Evolutionary conservation across 2,888 invertebrate species (phyloP).

Genomic region (Elmis aenea): DNA sequence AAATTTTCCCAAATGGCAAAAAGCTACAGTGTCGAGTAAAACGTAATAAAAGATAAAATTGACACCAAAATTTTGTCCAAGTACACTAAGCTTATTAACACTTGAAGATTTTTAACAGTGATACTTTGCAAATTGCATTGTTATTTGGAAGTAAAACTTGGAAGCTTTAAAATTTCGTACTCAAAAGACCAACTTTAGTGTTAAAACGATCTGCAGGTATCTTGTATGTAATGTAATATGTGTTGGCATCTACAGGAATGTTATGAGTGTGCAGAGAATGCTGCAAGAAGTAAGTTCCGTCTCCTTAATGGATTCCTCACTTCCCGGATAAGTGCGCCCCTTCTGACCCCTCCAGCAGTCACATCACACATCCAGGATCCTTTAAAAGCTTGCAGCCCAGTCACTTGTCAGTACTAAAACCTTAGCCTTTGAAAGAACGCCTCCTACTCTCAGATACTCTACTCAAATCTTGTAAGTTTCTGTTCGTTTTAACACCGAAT

Average conservation of each 20-base stretch:
- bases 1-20: too few relatives aligned
- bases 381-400: conserved; percentile 36
- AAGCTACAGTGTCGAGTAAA: too few relatives aligned
- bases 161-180: too few relatives aligned
- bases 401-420: conserved; percentile 37
- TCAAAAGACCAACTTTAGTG: too few relatives aligned
- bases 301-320: conserved; percentile 39
- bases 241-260: background rate
- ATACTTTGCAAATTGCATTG: too few relatives aligned
- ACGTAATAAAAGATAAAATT: too few relatives aligned
- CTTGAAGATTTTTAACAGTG: too few relatives aligned
- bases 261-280: conserved; percentile 28
- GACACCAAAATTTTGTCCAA: too few relatives aligned
- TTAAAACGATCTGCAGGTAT: too few relatives aligned
- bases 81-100: too few relatives aligned
- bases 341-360: conserved; percentile 26
- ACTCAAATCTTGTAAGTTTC: conserved; percentile 39
- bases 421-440: conserved; percentile 36
- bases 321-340: conserved; percentile 38
- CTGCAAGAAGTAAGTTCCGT: conserved; percentile 33
- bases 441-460: conserved; percentile 28
- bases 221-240: too few relatives aligned
- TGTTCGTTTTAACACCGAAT: conserved; percentile 37
- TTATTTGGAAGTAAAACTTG: too few relatives aligned
- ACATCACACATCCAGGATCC: conserved; percentile 33